Evolutionary conservation across 2,113 vertebrate genomes (phyloP).

Genomic region (Melozone crissalis): DNA sequence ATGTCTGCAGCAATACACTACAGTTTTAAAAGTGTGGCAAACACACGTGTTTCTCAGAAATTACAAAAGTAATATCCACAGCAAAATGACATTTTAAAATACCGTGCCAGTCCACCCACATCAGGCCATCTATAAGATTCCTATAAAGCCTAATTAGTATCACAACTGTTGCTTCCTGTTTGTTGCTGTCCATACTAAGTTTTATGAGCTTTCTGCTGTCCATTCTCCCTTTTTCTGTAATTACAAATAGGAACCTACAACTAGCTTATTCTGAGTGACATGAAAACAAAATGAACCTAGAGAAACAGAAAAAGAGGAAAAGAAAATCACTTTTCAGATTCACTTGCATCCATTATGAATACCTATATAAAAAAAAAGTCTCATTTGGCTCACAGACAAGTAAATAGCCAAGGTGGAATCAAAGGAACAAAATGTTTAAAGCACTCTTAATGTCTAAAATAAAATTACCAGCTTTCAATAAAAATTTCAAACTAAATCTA

Average conservation of each 20-base stretch:
- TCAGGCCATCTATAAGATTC: not conserved
- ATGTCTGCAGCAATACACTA: not conserved
- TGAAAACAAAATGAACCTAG: not conserved
- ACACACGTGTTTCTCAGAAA: not conserved
- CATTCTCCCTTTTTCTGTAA: not conserved
- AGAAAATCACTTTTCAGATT: not conserved
- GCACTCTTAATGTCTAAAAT: not conserved
- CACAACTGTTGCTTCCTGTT: not conserved
- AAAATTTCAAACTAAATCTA: not conserved
- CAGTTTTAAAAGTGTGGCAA: not conserved
- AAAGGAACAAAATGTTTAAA: not conserved
- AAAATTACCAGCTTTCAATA: not conserved
- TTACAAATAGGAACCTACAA: not conserved
- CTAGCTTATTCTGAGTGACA: not conserved
- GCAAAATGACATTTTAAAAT: not conserved
- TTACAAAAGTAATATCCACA: not conserved
- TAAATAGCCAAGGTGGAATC: not conserved
- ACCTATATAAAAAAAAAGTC: not conserved
- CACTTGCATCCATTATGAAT: not conserved
- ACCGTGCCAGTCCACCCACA: not conserved
- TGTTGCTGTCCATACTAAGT: not conserved
- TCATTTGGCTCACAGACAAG: not conserved
- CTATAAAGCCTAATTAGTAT: not conserved
- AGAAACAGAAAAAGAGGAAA: not conserved
- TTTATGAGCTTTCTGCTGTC: not conserved